phyloP scores from a whole-genome alignment of 2,888 invertebrate genomes.

The Zonitis immaculata region DNA sequence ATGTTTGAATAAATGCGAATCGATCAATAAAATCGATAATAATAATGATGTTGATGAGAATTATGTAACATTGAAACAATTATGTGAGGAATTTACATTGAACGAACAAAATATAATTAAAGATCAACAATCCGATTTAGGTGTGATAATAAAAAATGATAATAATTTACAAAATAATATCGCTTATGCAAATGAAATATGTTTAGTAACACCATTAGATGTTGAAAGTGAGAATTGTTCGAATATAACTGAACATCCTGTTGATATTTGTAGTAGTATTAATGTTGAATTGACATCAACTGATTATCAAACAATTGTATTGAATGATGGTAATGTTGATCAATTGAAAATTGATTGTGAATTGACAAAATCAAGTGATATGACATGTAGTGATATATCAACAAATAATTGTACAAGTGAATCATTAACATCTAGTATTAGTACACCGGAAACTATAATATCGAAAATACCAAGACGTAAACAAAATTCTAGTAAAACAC shows the following conservation, averaged over 20 bases:
- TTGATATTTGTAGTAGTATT: slow-evolving; percentile 46
- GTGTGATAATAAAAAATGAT: slow-evolving; percentile 24
- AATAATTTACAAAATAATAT: slow-evolving; percentile 38
- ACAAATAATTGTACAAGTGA: slow-evolving; percentile 56
- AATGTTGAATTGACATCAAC: slow-evolving; percentile 39
- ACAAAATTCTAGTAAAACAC: slow-evolving; percentile 26
- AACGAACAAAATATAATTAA: slow-evolving; percentile 26
- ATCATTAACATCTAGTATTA: slow-evolving; percentile 62
- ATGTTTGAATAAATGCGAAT: slow-evolving; percentile 30
- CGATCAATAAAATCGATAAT: slow-evolving; percentile 18
- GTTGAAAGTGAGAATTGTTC: slow-evolving; percentile 47
- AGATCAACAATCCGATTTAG: slow-evolving; percentile 23
- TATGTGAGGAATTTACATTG: slow-evolving; percentile 42
- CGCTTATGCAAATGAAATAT: slow-evolving; percentile 48
- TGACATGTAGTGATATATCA: slow-evolving; percentile 39
- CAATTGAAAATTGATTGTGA: slow-evolving; percentile 32
- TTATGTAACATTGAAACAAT: slow-evolving; percentile 46
- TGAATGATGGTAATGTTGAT: slow-evolving; percentile 23
- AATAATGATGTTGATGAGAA: slow-evolving; percentile 42
- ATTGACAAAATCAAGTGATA: slow-evolving; percentile 40
- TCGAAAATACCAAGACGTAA: slow-evolving; percentile 53
- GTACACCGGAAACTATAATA: slow-evolving; percentile 68
- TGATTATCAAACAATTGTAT: slow-evolving; percentile 32
- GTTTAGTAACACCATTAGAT: slow-evolving; percentile 46
- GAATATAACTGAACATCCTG: slow-evolving; percentile 43